These are phyloP conservation scores for Phocoena sinus DNA, from an alignment of 2,113 vertebrate genomes.

Conservation along the genomic window DNA sequence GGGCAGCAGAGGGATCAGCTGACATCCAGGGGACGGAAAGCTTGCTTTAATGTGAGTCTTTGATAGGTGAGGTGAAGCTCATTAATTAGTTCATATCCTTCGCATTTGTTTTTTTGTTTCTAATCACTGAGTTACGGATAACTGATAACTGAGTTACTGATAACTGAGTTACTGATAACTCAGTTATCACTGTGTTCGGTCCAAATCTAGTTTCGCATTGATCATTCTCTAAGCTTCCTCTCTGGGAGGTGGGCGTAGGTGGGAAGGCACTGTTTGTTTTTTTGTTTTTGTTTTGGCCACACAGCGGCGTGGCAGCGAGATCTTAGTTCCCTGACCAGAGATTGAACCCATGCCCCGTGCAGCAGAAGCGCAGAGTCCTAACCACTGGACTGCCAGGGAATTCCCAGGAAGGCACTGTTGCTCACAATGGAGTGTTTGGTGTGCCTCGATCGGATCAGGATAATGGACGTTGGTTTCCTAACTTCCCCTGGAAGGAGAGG, in stretches of 20 bases:
- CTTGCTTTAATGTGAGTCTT: neutral
- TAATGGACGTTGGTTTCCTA: neutral
- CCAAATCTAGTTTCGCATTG: neutral
- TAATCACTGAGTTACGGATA: neutral
- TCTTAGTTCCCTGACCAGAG: too few species aligned
- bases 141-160: too few species aligned
- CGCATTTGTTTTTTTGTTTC: neutral
- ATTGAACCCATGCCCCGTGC: too few species aligned
- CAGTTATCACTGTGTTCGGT: neutral
- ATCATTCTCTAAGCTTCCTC: neutral
- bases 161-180: too few species aligned
- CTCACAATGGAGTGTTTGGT: neutral
- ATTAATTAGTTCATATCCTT: neutral
- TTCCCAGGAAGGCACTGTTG: neutral
- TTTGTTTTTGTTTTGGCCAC: too few species aligned
- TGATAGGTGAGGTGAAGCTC: neutral
- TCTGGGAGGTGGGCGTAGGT: neutral
- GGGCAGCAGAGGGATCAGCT: neutral
- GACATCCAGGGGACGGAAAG: neutral
- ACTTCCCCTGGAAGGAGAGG: neutral
- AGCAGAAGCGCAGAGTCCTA: too few species aligned
- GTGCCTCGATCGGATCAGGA: neutral
- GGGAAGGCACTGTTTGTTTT: neutral
- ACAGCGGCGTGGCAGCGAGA: too few species aligned
- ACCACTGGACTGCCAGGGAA: too few species aligned